These are phyloP conservation scores for Neopipo cinnamomea DNA, from an alignment of 2,113 vertebrate genomes.

Conservation along the genomic window DNA sequence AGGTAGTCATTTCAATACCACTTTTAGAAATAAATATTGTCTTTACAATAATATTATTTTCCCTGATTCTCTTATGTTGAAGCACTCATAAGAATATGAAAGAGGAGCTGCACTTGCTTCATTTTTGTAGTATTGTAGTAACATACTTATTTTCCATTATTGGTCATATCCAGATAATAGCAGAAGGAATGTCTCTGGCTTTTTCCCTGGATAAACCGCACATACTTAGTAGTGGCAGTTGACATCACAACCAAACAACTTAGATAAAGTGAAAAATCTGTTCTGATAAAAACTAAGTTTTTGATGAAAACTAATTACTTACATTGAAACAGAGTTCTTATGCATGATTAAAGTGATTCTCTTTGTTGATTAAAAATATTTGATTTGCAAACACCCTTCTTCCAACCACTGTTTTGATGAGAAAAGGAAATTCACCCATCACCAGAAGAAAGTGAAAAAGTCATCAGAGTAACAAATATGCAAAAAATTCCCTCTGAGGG, in stretches of 20 bases:
- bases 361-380: not conserved
- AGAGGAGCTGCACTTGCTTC: not conserved
- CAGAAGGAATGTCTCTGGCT: not conserved
- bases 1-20: not conserved
- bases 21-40: not conserved
- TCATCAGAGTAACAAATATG: not conserved
- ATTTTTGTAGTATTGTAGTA: not conserved
- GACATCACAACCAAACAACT: not conserved
- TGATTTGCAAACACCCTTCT: not conserved
- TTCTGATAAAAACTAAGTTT: not conserved
- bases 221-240: not conserved
- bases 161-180: not conserved
- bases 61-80: not conserved
- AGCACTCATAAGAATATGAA: not conserved
- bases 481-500: not conserved
- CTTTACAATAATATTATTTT: not conserved
- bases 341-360: not conserved
- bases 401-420: not conserved
- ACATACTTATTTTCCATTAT: not conserved
- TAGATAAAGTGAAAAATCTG: not conserved
- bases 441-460: not conserved
- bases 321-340: not conserved
- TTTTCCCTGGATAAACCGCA: not conserved
- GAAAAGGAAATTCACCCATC: not conserved
- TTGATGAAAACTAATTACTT: not conserved